Percentiles rank a stretch among this genome's conserved stretches.
These are phyloP conservation scores for Anguilla pacifica DNA, from an alignment of 2,797 vertebrate genomes.

Conservation along the genomic window DNA sequence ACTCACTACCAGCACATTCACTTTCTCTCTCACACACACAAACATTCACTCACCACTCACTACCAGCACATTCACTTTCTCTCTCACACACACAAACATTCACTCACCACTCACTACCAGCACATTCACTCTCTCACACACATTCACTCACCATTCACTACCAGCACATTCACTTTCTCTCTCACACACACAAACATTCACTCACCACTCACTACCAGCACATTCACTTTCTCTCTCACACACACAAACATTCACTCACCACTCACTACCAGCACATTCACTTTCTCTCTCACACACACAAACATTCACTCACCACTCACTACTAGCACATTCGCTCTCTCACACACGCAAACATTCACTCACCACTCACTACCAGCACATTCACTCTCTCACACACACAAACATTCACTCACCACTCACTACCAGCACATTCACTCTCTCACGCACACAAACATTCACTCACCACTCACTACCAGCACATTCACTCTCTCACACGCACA, in stretches of 20 bases:
- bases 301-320: background rate
- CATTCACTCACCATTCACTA: slow-evolving; percentile 31
- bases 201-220: background rate
- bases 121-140: slow-evolving; percentile 39
- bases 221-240: background rate
- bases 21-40: background rate
- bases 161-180: slow-evolving; percentile 41
- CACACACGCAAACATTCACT: slow-evolving; percentile 10
- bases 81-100: slow-evolving; percentile 18
- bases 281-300: background rate
- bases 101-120: slow-evolving; percentile 21
- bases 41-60: background rate
- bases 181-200: slow-evolving; percentile 5
- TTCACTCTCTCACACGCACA: slow-evolving; percentile 4
- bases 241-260: slow-evolving; percentile 23
- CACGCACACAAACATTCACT: slow-evolving; percentile 12
- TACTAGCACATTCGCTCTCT: background rate
- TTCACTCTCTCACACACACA: background rate
- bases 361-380: background rate
- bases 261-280: too few relatives aligned
- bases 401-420: slow-evolving; percentile 13
- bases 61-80: background rate
- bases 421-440: too few relatives aligned
- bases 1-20: too few relatives aligned
- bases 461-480: background rate